Evolutionary conservation across 2,888 invertebrate genomes (phyloP).

Genomic region (Pilophorus perplexus): DNA sequence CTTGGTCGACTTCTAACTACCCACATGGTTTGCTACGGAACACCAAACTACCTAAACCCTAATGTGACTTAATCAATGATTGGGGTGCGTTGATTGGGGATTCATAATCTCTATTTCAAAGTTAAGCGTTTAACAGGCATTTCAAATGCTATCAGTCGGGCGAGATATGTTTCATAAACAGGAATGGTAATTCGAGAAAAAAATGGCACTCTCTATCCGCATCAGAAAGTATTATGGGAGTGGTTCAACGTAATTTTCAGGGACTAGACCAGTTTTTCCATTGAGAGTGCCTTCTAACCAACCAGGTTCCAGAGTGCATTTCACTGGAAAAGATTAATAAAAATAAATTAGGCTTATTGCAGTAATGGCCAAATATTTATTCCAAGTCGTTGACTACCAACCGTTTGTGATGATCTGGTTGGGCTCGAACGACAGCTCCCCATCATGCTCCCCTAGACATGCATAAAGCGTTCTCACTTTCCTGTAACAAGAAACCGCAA

Average conservation of each 20-base stretch:
- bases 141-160: conserved; percentile 40
- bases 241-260: conserved; percentile 93
- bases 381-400: conserved; percentile 53
- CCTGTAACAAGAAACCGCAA: conserved; percentile 56
- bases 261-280: conserved; percentile 88
- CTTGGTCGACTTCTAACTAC: no score
- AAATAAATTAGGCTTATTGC: neutral
- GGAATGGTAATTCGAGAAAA: conserved; percentile 37
- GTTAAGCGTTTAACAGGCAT: conserved; percentile 17
- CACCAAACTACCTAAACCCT: no score
- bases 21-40: no score
- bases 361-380: neutral
- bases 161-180: conserved; percentile 43
- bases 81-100: no score
- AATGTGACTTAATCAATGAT: no score
- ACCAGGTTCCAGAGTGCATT: conserved; percentile 89
- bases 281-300: conserved; percentile 95
- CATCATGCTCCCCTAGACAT: conserved; percentile 93
- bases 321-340: conserved; percentile 63
- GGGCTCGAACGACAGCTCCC: conserved; percentile 95
- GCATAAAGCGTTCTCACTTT: conserved; percentile 92
- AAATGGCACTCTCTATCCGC: conserved; percentile 50
- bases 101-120: conserved; percentile 15
- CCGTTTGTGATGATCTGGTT: conserved; percentile 98
- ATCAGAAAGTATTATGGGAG: conserved; percentile 57